Conservation (phyloP, 2,888 invertebrate species). For the Axea sp. region DNA sequence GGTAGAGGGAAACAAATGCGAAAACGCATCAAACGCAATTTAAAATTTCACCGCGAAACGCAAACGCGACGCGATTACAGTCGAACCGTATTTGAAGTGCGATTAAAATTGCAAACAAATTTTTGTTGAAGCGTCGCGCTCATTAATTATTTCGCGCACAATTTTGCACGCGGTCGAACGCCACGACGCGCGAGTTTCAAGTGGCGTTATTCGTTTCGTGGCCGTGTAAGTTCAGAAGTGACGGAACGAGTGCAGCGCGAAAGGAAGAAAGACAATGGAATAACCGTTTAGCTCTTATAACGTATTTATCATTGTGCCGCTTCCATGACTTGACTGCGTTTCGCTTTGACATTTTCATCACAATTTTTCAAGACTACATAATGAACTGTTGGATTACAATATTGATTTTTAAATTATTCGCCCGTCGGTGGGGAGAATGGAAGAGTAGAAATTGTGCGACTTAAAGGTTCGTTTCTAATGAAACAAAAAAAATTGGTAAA, state of each 20-base stretch:
- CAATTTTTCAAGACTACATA: background rate
- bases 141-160: slow-evolving; percentile 39
- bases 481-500: too few relatives aligned
- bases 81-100: slow-evolving; percentile 9
- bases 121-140: slow-evolving; percentile 8
- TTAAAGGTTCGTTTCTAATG: too few relatives aligned
- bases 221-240: slow-evolving; percentile 40
- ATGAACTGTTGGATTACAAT: slow-evolving; percentile 1
- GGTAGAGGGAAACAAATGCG: background rate
- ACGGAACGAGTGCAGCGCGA: slow-evolving; percentile 4
- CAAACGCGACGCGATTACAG: slow-evolving; percentile 2
- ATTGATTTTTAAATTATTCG: too few relatives aligned
- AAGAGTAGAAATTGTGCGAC: too few relatives aligned
- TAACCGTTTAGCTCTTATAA: slow-evolving; percentile 23
- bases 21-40: slow-evolving; percentile 3
- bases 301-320: slow-evolving; percentile 16
- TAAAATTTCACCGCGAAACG: slow-evolving; percentile 1
- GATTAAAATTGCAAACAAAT: slow-evolving; percentile 44
- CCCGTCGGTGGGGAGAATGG: too few relatives aligned
- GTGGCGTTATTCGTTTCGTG: slow-evolving; percentile 34
- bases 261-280: slow-evolving; percentile 22
- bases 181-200: slow-evolving; percentile 34
- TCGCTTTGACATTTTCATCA: background rate
- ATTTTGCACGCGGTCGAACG: slow-evolving; percentile 27
- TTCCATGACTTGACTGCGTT: slow-evolving; percentile 3